Evolutionary conservation across 30 jellyfish, hydroid and myxozoan genomes (phyloP), one percentile per base, ranked within the genome.

Genomic region (Pelagia noctiluca): DNA sequence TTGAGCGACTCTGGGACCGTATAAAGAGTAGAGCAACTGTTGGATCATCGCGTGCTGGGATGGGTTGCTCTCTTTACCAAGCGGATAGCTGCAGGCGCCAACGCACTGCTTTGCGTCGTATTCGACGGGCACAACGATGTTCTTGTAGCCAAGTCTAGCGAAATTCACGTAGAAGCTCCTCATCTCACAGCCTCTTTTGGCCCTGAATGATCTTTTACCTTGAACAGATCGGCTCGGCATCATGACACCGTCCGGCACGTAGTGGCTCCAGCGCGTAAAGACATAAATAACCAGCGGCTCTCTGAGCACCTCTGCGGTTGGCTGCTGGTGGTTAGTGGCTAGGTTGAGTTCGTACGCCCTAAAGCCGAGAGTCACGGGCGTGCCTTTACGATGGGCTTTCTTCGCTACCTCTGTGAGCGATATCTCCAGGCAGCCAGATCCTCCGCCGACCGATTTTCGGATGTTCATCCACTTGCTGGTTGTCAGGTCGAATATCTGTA

Each of bases 61-160:
- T 19, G 96, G 90, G 42, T 87, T 67, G 26, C 88, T 22, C 80
- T 34, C 60, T 42, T 47, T 77, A 7, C 96, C 96, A 25, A 87
- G 54, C 12, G 96, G 96, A 57, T 71, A 87, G 26, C 29, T 34
- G 36, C 96, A 87, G 12, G n/a, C 68, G n/a, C 96, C 96, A 29
- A 46, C 16, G 71, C 96, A 87, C 35, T 87, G 96, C 29, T 82
- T 82, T 30, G 90, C 90, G 63, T 87, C 88, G 78, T 57, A 87
- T 10, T 46, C 62, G 0, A 86, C 60, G 13, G 96, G 96, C 0
- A 88, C 96, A 34, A 87, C 37, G 53, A 87, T 70, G 70, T 87
- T 35, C 47, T 34, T 48, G 64, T 77, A 87, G 33, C 96, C 96
- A 10, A 87, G 47, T 11, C 83, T 71, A 48, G 66, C 80, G 42